Percentiles rank a stretch among this genome's conserved stretches.
phyloP scores from a whole-genome alignment of 1,140 invertebrate species.

The Zelostemma sp. region DNA sequence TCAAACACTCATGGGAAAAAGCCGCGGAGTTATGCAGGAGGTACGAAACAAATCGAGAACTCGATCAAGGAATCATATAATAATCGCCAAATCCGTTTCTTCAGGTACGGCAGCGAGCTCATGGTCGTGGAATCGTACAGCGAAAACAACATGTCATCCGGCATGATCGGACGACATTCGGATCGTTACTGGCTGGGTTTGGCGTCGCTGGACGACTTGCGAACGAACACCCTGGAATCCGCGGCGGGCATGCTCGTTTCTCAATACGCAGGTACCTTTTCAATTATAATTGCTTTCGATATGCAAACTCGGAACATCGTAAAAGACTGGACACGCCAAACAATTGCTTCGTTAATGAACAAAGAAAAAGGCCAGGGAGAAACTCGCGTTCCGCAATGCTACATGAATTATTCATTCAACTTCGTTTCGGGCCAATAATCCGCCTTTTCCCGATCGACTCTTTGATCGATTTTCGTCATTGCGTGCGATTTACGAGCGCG shows the following conservation, averaged over 20 bases:
- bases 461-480: slow-evolving; percentile 12
- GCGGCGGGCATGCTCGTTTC: slow-evolving; percentile 91
- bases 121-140: slow-evolving; percentile 90
- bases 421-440: neutral
- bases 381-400: neutral
- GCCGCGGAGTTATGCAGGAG: slow-evolving; percentile 93
- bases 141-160: slow-evolving; percentile 91
- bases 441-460: too few species aligned
- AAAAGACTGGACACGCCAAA: neutral
- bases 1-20: slow-evolving; percentile 95
- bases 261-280: slow-evolving; percentile 83
- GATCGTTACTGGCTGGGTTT: slow-evolving; percentile 90
- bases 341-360: slow-evolving; percentile 8
- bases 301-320: slow-evolving; percentile 1
- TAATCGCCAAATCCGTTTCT: too few species aligned
- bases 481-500: slow-evolving; percentile 1
- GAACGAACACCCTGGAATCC: slow-evolving; percentile 94
- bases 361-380: neutral
- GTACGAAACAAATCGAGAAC: slow-evolving; percentile 72
- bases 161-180: slow-evolving; percentile 76
- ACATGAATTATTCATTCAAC: neutral
- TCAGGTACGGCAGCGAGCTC: slow-evolving; percentile 92
- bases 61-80: neutral
- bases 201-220: slow-evolving; percentile 89
- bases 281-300: slow-evolving; percentile 16